Evolutionary conservation across 2,888 invertebrate genomes (phyloP), one percentile per base, ranked within the genome.

Genomic region (Pristionchus fissidentatus): DNA sequence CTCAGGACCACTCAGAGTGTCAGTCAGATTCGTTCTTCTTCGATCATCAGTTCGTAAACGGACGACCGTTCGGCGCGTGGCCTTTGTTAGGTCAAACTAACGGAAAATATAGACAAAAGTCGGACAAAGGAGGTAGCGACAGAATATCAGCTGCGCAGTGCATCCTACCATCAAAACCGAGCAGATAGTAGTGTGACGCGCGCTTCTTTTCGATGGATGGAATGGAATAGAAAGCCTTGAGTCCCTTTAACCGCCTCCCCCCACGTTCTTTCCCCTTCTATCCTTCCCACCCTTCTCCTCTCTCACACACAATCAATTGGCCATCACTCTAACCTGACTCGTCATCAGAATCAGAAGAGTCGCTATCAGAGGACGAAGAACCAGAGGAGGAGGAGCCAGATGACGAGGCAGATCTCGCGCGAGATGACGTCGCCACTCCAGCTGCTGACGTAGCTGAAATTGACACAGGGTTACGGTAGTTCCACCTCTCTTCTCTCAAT

Each of bases 401-500:
- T 19, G 57, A 62, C 57, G 78, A 82, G 15, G 70, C 70, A 5
- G 81, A 81, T 43, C 62, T 73, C 43, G 49, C 55, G 46, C 81
- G 78, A 35, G 52, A 3, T 32, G 73, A 32, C 35, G 78, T 46
- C 32, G 82, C 52, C 43, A 46, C 75, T 55, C 83, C 81, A 60
- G 73, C 60, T 84, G 82, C 41, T n/a, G 84, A 92, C 92, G 86
- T 92, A 92, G 41, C 92, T 91, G 29, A 91, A 89, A 86, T 90
- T 91, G 84, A 29, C 19, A n/a, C n/a, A n/a, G n/a, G n/a, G n/a
- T n/a, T n/a, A n/a, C n/a, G n/a, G n/a, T n/a, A 49, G 19, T 19
- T 49, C 49, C 49, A 49, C 49, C 49, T 49, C 13, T 49, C 13
- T 10, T 10, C 13, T 13, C 13, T 49, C 10, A 10, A 49, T 13